Conservation (phyloP, 2,113 vertebrate genomes). For the Anhinga anhinga region DNA sequence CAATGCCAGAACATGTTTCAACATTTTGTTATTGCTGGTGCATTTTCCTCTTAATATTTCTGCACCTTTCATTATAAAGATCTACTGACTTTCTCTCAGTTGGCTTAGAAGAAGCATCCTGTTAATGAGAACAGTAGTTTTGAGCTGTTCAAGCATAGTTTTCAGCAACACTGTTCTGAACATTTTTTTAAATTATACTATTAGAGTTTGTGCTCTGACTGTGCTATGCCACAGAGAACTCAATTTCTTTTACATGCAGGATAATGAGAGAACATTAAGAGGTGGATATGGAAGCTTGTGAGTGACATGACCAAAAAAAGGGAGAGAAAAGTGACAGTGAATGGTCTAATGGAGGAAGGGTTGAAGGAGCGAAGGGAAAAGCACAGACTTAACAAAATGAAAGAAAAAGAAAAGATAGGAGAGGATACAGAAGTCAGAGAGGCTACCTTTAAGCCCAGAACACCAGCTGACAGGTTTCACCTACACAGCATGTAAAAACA, state of each 20-base stretch:
- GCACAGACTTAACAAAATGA: background rate
- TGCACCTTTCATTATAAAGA: background rate
- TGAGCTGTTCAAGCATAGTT: background rate
- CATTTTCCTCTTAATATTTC: background rate
- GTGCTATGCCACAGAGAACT: background rate
- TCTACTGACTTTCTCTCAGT: background rate
- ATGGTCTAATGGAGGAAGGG: background rate
- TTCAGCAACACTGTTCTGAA: background rate
- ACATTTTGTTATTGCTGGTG: background rate
- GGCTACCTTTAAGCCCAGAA: background rate
- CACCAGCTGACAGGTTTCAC: background rate
- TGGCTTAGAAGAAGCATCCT: background rate
- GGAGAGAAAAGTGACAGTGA: background rate
- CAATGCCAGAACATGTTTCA: background rate
- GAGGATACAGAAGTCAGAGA: background rate
- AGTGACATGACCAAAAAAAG: background rate
- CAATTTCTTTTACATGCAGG: background rate
- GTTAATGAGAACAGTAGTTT: background rate
- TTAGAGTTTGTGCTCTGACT: background rate
- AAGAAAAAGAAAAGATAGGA: background rate
- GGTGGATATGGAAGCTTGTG: background rate
- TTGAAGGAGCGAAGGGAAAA: background rate
- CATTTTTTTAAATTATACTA: background rate
- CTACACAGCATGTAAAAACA: background rate
- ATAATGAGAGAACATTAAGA: background rate